phyloP scores from a whole-genome alignment of 2,797 vertebrate genomes.

The Carapus acus region DNA sequence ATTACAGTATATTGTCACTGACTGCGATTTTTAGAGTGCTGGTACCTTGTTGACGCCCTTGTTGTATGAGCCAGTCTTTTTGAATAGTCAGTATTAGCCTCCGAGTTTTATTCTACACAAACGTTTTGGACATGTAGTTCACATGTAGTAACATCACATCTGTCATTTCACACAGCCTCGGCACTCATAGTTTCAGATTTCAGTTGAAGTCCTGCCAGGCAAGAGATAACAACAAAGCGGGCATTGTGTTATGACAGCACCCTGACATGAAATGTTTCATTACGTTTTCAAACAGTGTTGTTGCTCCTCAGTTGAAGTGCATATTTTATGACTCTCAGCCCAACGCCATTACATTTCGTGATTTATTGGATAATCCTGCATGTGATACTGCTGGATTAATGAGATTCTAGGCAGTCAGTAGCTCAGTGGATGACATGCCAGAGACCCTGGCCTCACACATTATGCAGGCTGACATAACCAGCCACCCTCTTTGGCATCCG shows the following conservation, averaged over 20 bases:
- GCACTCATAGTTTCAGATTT: background rate
- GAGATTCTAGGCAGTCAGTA: conserved; percentile 23
- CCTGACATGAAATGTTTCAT: background rate
- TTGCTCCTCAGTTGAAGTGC: background rate
- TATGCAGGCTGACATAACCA: conserved; percentile 61
- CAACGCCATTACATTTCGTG: background rate
- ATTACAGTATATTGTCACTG: too few relatives aligned
- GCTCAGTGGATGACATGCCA: conserved; percentile 44
- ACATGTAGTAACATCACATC: background rate
- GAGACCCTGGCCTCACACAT: conserved; percentile 45
- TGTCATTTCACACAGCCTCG: background rate
- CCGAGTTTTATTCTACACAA: background rate
- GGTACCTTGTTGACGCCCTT: background rate
- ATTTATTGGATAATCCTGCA: conserved; percentile 2
- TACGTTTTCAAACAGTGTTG: too few relatives aligned
- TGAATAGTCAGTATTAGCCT: conserved; percentile 1
- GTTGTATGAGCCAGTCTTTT: background rate
- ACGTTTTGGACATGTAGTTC: accelerated
- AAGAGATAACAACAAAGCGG: background rate
- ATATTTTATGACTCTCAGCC: background rate
- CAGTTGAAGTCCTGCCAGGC: background rate
- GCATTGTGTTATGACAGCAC: background rate
- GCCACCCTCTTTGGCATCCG: conserved; percentile 46
- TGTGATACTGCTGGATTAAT: conserved; percentile 31
- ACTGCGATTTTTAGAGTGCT: background rate